Base-by-base conservation (phyloP, 2,888 invertebrate genomes). In the Ornithoptera priamus region DNA sequence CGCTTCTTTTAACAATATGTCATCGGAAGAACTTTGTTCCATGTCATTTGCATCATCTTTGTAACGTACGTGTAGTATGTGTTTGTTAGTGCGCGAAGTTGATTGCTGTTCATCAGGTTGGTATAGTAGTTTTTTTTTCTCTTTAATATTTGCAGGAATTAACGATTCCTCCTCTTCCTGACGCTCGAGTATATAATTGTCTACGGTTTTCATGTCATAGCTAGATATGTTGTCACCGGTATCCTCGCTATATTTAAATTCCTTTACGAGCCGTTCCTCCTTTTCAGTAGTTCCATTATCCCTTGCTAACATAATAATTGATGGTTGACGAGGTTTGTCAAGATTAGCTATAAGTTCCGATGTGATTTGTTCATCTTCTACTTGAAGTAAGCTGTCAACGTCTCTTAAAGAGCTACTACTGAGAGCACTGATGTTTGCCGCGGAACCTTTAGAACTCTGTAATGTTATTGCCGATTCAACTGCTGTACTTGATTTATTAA, bases 291-390 rank as follows among this genome's bases (percentile, higher is more conserved):
- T 53, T 10, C 59, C 62, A 20, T 65, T 58, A n/a, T 36, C 30
- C 10, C 18, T 62, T 18, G 46, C 15, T 36, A 46, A 30, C 68
- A 69, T 56, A 3, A 42, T 42, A 10, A 58, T 65, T 71, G 67
- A 68, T 72, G 72, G 56, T 71, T 73, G 15, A 71, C 71, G 62
- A 71, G 59, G 8, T 67, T 69, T 60, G 58, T 78, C 75, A 64
- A 78, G 72, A 57, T 78, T 74, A 22, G 75, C 72, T 18, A 80
- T 70, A 2, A 80, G 69, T 18, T 73, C 75, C 12, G 73, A 72
- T 10, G 81, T 80, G 18, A 78, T 75, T 71, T 72, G 76, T 50
- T 78, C 76, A 10, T 78, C 76, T 64, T 80, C 79, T 46, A 79
- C 75, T n/a, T 75, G 64, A 17, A 77, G 68, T 22, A 79, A 71